Base-by-base conservation (phyloP, 2,113 vertebrate genomes). In the Bombycilla garrulus region DNA sequence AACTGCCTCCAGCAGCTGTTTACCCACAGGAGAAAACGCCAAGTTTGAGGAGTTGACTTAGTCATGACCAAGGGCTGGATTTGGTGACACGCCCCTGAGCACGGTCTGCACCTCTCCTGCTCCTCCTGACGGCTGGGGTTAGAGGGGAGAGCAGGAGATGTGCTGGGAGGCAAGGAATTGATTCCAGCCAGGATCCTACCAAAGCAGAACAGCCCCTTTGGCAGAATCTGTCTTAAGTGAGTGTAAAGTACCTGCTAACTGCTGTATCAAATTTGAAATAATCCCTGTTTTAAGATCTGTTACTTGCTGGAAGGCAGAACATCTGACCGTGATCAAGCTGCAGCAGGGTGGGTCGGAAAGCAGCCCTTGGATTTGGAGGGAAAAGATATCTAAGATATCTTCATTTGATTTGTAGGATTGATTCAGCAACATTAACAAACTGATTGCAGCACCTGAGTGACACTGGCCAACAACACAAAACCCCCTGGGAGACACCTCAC, bases 1-100 rank as follows among this genome's bases (percentile, higher is more conserved):
- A 96, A 96, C 95, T 96, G 88, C 65, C 85, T 95, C 33, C 95
- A 92, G 88, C 67, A 74, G 85, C 88, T 93, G 88, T 88, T 95
- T 88, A 91, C 84, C 18, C 40, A 40, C 18, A 92, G 86, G 21
- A 92, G 82, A 91, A 95, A 94, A 82, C 15, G 64, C 69, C 90
- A 80, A 92, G 85, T 85, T 54, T 58, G 38, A 13, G 36, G 45
- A 95, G 44, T 10, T 62, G 58, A 82, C 38, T 92, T 53, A 50
- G 82, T 26, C 17, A 16, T 2, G 23, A 71, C 36, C 45, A 21
- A 54, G 29, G 72, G 69, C 44, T 56, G n/a, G 53, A 66, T 58
- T 62, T 2, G 4, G 42, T 83, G 47, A 35, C 31, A 45, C 40
- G n/a, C 6, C 67, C 58, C 71, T 5, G 45, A 79, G 66, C 53